Base-by-base conservation (phyloP, 2,113 vertebrate species). In the Pollachius pollachius region DNA sequence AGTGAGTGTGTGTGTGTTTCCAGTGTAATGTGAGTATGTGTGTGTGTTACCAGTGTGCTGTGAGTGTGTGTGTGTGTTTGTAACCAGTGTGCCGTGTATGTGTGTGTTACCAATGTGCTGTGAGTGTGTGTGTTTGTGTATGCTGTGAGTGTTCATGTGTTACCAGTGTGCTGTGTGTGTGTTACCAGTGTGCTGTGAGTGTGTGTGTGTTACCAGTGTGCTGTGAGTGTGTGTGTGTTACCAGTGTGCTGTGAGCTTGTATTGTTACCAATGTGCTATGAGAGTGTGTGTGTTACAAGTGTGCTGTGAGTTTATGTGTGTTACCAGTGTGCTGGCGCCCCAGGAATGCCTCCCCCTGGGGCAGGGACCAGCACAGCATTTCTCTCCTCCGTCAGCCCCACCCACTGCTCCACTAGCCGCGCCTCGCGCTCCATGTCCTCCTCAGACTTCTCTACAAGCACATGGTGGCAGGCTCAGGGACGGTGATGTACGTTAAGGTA, bases 401-500 rank as follows among this genome's bases (percentile, higher is more conserved):
- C 95, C 97, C 97, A 99, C 91, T 99, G 97, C 59, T 98, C 97
- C 34, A 99, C 95, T 19, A 99, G 92, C 62, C 96, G 90, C 2
- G 95, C 94, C 85, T 99, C 97, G 58, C 97, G 90, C 74, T 99
- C 97, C 30, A 93, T 2, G 0, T 99, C 97, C 41, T 97, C 97
- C 71, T 98, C 96, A 0, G 93, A 93, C 84, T 97, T 98, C 78
- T 98, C 97, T 99, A 71, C 0, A 84, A 59, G 63, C 4, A 60
- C 0, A 30, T 48, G 2, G 7, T 48, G 41, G 6, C 48, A 78
- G 15, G 23, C 4, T 48, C 6, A 48, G 41, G 41, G 6, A 48
- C 6, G 7, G 41, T 48, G 2, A 30, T 6, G 41, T 48, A 48
- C 4, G 41, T 9, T 48, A 48, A 11, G 7, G 41, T 48, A 48